Evolutionary conservation across 2,113 vertebrate genomes (phyloP).

Genomic region (Tupaia tana): DNA sequence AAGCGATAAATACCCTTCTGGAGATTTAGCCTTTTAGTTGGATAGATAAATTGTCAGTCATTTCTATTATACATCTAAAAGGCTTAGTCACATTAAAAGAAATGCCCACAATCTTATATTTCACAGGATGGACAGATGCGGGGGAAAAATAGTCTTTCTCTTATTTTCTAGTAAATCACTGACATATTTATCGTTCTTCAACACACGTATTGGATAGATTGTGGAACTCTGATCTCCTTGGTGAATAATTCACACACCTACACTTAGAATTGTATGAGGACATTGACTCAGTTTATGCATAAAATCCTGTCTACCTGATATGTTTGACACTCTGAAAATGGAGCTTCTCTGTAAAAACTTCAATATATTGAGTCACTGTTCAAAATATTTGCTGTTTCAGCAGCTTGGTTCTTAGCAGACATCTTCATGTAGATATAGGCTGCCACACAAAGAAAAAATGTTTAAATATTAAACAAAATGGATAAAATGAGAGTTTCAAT

Average conservation of each 20-base stretch:
- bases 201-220: neutral
- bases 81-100: neutral
- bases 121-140: neutral
- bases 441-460: neutral
- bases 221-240: neutral
- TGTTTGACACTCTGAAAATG: slow-evolving; percentile 15
- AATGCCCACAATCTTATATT: neutral
- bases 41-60: neutral
- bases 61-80: neutral
- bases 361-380: neutral
- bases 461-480: slow-evolving; percentile 7
- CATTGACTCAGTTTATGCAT: neutral
- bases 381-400: slow-evolving; percentile 46
- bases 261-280: neutral
- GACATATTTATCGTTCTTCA: neutral
- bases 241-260: neutral
- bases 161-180: neutral
- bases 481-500: slow-evolving; percentile 2
- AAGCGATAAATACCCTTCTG: neutral
- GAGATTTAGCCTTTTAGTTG: neutral
- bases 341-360: neutral
- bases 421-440: slow-evolving; percentile 19
- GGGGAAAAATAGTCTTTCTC: neutral
- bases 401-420: slow-evolving; percentile 50
- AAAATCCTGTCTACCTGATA: neutral